Evolutionary conservation across 2,113 vertebrate genomes (phyloP).

Genomic region (Fulica atra): DNA sequence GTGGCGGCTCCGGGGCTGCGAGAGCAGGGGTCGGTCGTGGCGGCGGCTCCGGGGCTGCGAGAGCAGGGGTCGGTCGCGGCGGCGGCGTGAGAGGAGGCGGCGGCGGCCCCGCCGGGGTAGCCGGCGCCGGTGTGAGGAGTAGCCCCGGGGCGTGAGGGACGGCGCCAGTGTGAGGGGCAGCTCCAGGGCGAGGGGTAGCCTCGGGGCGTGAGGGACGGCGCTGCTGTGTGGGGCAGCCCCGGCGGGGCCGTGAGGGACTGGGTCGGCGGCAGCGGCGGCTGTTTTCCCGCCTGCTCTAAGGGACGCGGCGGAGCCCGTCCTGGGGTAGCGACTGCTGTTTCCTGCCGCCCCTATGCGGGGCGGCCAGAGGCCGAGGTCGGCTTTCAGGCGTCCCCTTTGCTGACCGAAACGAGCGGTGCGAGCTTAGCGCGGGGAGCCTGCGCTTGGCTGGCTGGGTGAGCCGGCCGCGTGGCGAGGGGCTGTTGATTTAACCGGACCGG

Average conservation of each 20-base stretch:
- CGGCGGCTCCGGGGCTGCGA: neutral
- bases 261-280: neutral
- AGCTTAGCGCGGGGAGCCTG: neutral
- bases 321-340: neutral
- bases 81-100: too few species aligned
- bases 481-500: too few species aligned
- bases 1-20: neutral
- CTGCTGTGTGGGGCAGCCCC: neutral
- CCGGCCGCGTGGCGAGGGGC: too few species aligned
- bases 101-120: too few species aligned
- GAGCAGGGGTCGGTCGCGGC: neutral
- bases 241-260: neutral
- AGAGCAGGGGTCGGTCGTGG: neutral
- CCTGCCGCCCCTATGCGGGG: too few species aligned
- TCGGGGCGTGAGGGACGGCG: neutral
- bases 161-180: neutral
- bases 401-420: rapidly evolving
- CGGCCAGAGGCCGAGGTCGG: neutral
- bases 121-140: neutral
- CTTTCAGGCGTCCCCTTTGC: neutral
- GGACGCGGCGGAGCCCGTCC: neutral
- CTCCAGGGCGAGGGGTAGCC: neutral
- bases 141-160: neutral
- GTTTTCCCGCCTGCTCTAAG: neutral
- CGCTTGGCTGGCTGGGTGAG: neutral